phyloP scores from a whole-genome alignment of 2,888 invertebrate genomes.

The Dasypolia templi region DNA sequence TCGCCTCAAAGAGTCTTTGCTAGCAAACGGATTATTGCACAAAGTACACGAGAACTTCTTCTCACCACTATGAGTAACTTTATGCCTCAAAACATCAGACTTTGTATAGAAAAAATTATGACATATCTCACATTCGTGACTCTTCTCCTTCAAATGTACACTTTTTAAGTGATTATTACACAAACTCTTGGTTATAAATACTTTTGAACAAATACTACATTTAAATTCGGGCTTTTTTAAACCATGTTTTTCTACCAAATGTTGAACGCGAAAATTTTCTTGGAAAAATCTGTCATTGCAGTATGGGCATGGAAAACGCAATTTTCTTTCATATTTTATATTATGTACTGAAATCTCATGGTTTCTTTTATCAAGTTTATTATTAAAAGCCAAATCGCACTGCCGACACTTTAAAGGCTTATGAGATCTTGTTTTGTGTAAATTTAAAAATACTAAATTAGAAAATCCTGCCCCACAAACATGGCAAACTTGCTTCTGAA shows the following conservation, averaged over 20 bases:
- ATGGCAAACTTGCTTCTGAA: constrained; percentile 83
- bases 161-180: constrained; percentile 83
- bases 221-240: constrained; percentile 77
- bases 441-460: constrained; percentile 81
- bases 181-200: constrained; percentile 81
- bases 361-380: constrained; percentile 63
- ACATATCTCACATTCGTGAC: constrained; percentile 82
- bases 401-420: constrained; percentile 72
- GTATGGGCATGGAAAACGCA: constrained; percentile 79
- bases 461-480: constrained; percentile 84
- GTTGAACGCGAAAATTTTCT: constrained; percentile 75
- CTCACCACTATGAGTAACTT: constrained; percentile 81
- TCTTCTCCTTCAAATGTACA: constrained; percentile 84
- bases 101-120: constrained; percentile 82
- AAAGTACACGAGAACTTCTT: constrained; percentile 78
- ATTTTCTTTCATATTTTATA: constrained; percentile 71
- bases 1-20: constrained; percentile 82
- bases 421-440: constrained; percentile 81
- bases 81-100: constrained; percentile 81
- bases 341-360: constrained; percentile 67
- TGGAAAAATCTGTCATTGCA: constrained; percentile 80
- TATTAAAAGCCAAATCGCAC: constrained; percentile 75
- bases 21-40: constrained; percentile 80
- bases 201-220: constrained; percentile 79
- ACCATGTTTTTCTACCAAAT: constrained; percentile 78